Evolutionary conservation across 2,888 invertebrate species (phyloP).

Genomic region (Cantharis lateralis): DNA sequence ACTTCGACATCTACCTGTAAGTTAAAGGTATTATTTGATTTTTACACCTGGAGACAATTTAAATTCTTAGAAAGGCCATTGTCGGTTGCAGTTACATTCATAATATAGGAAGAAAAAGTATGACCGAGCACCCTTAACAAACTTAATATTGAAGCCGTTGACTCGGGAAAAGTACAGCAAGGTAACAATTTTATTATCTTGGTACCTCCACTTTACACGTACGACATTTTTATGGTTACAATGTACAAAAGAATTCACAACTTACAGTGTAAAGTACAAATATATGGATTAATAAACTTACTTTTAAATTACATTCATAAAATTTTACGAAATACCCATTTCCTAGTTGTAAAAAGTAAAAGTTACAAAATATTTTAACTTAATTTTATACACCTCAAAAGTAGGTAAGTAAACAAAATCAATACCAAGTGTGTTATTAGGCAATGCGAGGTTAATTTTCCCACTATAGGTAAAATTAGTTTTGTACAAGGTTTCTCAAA

Average conservation of each 20-base stretch:
- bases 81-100: conserved; percentile 28
- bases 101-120: conserved; percentile 20
- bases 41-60: conserved; percentile 35
- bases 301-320: neutral
- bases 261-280: neutral
- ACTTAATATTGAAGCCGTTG: conserved; percentile 15
- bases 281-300: neutral
- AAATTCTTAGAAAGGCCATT: conserved; percentile 27
- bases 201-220: conserved; percentile 12
- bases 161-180: conserved; percentile 15
- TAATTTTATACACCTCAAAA: neutral
- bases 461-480: conserved; percentile 1
- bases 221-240: conserved; percentile 25
- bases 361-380: neutral
- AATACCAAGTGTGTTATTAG: conserved; percentile 5
- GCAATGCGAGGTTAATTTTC: neutral
- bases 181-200: conserved; percentile 30
- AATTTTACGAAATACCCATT: neutral
- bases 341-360: neutral
- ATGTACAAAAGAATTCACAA: conserved; percentile 19
- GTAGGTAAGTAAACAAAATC: conserved; percentile 10
- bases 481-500: neutral
- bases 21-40: conserved; percentile 35
- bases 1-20: conserved; percentile 33
- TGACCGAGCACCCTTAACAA: conserved; percentile 22